Evolutionary conservation across 2,113 vertebrate genomes (phyloP), one percentile per base, ranked within the genome.

Genomic region (Athene noctua): DNA sequence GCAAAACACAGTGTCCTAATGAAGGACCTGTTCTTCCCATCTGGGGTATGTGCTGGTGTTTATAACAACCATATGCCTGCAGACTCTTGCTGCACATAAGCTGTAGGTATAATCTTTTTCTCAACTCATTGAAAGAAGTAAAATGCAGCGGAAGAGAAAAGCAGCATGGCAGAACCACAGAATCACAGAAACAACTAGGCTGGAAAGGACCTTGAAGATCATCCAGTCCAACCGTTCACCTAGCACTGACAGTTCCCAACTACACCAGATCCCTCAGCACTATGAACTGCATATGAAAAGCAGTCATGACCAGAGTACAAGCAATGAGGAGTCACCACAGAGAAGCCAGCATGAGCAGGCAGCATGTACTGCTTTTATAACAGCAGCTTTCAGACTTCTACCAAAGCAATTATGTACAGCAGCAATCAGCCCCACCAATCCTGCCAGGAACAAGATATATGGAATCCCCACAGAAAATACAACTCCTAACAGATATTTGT

Each of bases 21-120:
- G 36, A 67, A 44, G 42, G 46, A 36, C 42, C 29, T 52, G 16
- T 5, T 74, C 29, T 80, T 58, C 49, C 32, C 77, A 21, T 0
- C 25, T n/a, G 14, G 57, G 23, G 2, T 13, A 26, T 0, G 0
- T 17, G 13, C 29, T 62, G 55, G 44, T 34, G 4, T 34, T 40
- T 47, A 38, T 2, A 65, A 34, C 27, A 89, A 49, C 44, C 9
- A 2, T 36, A 68, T 73, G 18, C 36, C 49, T 29, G 3, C 10
- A 72, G 38, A 34, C 12, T 65, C 40, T 44, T 74, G 16, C 32
- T 32, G 30, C 34, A 52, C 5, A 5, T 26, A 75, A 44, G 6
- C 15, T 20, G 6, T 9, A 57, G 61, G 20, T 27, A n/a, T 46
- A 66, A 26, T 40, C 26, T 51, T 67, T 71, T 66, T 3, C 59